Evolutionary conservation across 1,140 invertebrate species (phyloP), one percentile per base, ranked within the genome.

Genomic region (Solen grandis): DNA sequence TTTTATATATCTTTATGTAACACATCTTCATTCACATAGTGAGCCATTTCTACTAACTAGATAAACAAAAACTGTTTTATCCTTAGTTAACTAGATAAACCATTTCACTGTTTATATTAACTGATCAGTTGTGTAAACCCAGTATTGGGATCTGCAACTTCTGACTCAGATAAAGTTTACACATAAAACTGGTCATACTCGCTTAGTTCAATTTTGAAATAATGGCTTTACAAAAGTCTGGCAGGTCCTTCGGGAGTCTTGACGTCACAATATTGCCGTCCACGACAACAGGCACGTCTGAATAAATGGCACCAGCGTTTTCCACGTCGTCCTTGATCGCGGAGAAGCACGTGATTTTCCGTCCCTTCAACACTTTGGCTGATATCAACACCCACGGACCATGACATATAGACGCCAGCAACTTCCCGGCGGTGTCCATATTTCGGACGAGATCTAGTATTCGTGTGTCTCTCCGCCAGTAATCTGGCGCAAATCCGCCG

Each of bases 321-420:
- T 89, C 88, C 2, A 90, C 87, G 66, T 90, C 89, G 68, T 90
- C 89, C 76, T 89, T 89, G 38, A 89, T 87, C 25, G 89, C 87
- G 22, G 79, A 36, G 62, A 89, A 90, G 76, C 88, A 87, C 0
- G 89, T 90, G 0, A 85, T 78, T 46, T 74, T 80, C 69, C 86
- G 87, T 16, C 83, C 88, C 46, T 85, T 76, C 8, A 90, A 77
- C 22, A 89, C 84, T 41, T 87, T 87, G 1, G 88, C 88, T 2
- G 89, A 89, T 62, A 86, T 87, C 36, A 90, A 82, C 82, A 90
- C 85, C 88, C 88, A 90, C 0, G 89, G 74, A 3, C 88, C 89
- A 50, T 90, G 89, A 63, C 89, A 90, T 25, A 90, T 88, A 1
- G 88, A 82, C 0, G 87, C 89, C 19, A 89, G 22, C 22, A 80